Evolutionary conservation across 2,888 invertebrate genomes (phyloP).

Genomic region (Polydrusus cervinus): DNA sequence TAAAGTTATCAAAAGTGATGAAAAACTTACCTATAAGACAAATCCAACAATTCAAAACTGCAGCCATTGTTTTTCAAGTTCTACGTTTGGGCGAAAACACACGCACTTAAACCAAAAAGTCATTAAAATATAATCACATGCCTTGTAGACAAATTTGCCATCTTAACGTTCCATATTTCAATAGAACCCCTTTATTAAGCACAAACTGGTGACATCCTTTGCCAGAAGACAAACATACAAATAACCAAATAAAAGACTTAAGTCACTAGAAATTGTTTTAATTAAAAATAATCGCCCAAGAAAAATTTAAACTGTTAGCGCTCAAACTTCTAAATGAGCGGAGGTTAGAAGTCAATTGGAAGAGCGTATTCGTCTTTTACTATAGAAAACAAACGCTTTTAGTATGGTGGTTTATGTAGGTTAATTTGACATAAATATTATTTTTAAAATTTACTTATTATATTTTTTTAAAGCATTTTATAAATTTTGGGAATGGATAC

Average conservation of each 20-base stretch:
- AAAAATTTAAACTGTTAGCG: slow-evolving; percentile 51
- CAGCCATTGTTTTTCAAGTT: slow-evolving; percentile 13
- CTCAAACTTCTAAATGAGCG: slow-evolving; percentile 50
- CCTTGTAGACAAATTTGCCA: slow-evolving; percentile 17
- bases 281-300: slow-evolving; percentile 46
- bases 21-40: slow-evolving; percentile 19
- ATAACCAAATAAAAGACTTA: slow-evolving; percentile 23
- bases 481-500: too few species aligned
- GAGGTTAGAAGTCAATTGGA: slow-evolving; percentile 48
- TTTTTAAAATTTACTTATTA: neutral
- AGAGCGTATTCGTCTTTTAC: slow-evolving; percentile 14
- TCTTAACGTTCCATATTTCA: slow-evolving; percentile 7
- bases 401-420: slow-evolving; percentile 35
- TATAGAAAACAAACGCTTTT: slow-evolving; percentile 27
- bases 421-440: neutral
- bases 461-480: too few species aligned
- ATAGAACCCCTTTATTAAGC: neutral
- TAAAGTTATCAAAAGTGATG: too few species aligned
- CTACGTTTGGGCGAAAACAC: neutral
- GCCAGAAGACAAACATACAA: slow-evolving; percentile 22
- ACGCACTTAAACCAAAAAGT: slow-evolving; percentile 13
- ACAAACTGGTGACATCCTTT: slow-evolving; percentile 7
- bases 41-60: slow-evolving; percentile 11
- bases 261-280: slow-evolving; percentile 40
- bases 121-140: slow-evolving; percentile 20